phyloP scores from a whole-genome alignment of 2,113 vertebrate species.

The Nymphicus hollandicus region DNA sequence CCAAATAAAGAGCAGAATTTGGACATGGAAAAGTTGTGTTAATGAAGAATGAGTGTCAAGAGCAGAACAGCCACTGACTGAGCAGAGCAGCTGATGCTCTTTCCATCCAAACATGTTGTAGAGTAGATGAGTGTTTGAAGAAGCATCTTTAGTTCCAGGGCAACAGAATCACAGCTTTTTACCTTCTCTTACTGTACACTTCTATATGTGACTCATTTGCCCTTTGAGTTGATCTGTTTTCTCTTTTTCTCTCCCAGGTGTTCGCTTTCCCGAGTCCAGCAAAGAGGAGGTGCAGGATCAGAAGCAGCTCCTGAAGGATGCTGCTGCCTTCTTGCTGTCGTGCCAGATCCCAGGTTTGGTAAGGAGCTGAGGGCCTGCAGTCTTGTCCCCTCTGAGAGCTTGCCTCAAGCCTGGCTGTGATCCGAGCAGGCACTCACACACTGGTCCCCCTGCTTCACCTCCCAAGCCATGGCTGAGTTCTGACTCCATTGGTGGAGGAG shows the following conservation, averaged over 20 bases:
- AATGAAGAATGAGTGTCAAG: background rate
- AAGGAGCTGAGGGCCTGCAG: constrained; percentile 34
- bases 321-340: constrained; percentile 89
- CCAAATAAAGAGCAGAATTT: background rate
- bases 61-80: background rate
- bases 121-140: background rate
- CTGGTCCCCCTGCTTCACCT: accelerated
- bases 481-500: background rate
- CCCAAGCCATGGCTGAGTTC: accelerated
- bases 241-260: constrained; percentile 73
- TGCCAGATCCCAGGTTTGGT: constrained; percentile 97
- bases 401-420: background rate
- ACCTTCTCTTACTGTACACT: accelerated
- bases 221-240: background rate
- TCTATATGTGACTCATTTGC: background rate
- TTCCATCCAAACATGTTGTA: background rate
- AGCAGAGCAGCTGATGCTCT: background rate
- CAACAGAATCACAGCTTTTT: background rate
- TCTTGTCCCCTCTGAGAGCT: background rate
- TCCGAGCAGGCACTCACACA: background rate
- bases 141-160: background rate
- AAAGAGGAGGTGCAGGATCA: constrained; percentile 91
- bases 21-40: background rate
- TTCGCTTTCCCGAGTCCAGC: constrained; percentile 88
- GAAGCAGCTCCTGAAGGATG: constrained; percentile 94